phyloP scores from a whole-genome alignment of 23 tunicate species.

The Halocynthia aurantium region DNA sequence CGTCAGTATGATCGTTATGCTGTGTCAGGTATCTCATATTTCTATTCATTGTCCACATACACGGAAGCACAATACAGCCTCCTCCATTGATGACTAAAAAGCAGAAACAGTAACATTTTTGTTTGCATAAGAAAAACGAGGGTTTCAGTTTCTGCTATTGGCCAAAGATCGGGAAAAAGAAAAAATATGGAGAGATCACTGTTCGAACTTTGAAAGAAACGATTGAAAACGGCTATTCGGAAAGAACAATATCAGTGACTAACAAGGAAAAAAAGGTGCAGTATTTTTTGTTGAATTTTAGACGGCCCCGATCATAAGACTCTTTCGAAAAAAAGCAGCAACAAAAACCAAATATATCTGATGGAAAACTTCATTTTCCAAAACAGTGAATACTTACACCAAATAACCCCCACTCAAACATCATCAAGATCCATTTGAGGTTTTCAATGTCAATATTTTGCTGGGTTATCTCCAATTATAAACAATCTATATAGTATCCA shows the following conservation, averaged over 20 bases:
- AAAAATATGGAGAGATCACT: slow-evolving; percentile 18
- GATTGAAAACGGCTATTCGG: slow-evolving; percentile 1
- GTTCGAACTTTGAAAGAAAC: slow-evolving; percentile 21
- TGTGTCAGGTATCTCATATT: not conserved
- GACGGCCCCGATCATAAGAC: no score
- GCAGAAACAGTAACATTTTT: no score
- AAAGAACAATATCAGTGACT: slow-evolving; percentile 25
- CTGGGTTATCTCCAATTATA: no score
- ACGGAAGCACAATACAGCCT: no score
- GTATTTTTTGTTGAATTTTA: no score
- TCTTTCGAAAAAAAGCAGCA: no score
- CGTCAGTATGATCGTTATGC: slow-evolving; percentile 13
- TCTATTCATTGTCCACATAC: no score
- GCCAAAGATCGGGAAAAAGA: slow-evolving; percentile 19
- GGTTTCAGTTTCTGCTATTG: slow-evolving; percentile 22
- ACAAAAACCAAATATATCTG: not conserved
- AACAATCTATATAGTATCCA: no score
- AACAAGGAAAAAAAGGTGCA: slow-evolving; percentile 26
- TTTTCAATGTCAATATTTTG: no score
- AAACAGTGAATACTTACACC: not conserved
- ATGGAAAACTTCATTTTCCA: not conserved
- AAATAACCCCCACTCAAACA: no score
- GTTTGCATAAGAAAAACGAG: not conserved
- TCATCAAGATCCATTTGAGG: no score
- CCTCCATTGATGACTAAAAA: not conserved